Base-by-base conservation (phyloP, 2,113 vertebrate species). In the Tautogolabrus adspersus region DNA sequence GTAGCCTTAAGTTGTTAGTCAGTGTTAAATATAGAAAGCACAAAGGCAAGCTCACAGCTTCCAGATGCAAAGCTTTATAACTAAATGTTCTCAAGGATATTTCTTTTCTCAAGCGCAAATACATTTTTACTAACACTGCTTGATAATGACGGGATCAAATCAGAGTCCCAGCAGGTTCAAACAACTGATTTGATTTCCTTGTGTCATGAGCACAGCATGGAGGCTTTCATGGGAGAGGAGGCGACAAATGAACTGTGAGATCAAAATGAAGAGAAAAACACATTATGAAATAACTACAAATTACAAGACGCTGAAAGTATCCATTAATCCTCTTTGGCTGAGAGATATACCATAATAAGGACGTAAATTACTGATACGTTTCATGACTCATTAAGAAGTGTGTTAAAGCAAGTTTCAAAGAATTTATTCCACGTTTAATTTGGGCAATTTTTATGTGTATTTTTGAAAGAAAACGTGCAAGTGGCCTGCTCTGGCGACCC, bases 131-230 rank as follows among this genome's bases (percentile, higher is more conserved):
- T 19, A 57, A n/a, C 46, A 30, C 34, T 51, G 38, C 75, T 66
- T 75, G 44, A 81, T 61, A 57, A 66, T 40, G 55, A 70, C 12
- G 10, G 18, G n/a, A 73, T 72, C 51, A 70, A 79, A 85, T 72
- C 55, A 62, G 19, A 57, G 52, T 73, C 60, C 18, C 69, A 73
- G 70, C 73, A 75, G 84, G 78, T 61, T 71, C 15, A 75, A 81
- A 82, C 37, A 66, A 59, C 15, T 70, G 19, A 59, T 84, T 78
- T 71, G 13, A 38, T 70, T 37, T 30, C n/a, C n/a, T 10, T 18
- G 34, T 62, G 16, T 76, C 56, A 81, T 60, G 59, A 47, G 54
- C 79, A 68, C 75, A 77, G 76, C n/a, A 2, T 68, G 72, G 63
- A 6, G 37, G 61, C 62, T 64, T 78, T 83, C 52, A 75, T 26